Evolutionary conservation across 2,113 vertebrate species (phyloP).

Genomic region (Chaetodon auriga): DNA sequence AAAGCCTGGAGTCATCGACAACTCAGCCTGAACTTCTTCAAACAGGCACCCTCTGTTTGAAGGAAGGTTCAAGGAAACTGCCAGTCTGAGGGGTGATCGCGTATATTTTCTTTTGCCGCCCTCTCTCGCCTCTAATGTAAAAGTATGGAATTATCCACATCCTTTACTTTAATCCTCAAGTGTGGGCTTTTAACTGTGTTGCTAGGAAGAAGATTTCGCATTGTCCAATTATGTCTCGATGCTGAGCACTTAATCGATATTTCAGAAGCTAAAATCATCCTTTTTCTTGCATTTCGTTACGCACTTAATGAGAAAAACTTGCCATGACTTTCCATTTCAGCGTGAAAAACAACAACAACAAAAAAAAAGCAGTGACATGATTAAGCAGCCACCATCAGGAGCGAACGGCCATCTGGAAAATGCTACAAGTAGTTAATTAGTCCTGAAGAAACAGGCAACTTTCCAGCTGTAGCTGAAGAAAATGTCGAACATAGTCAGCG

Average conservation of each 20-base stretch:
- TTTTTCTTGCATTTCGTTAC: background rate
- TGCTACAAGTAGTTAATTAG: conserved; percentile 65
- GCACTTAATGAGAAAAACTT: background rate
- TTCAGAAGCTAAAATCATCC: background rate
- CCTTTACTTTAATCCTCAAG: background rate
- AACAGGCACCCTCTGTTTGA: too few species aligned
- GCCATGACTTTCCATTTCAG: background rate
- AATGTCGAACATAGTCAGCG: conserved; percentile 7
- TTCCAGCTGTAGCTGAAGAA: conserved; percentile 40
- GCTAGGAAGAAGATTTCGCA: background rate
- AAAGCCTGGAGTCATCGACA: background rate
- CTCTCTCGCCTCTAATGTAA: conserved; percentile 1
- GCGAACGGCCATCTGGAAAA: conserved; percentile 50
- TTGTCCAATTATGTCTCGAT: background rate
- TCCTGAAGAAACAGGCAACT: conserved; percentile 16
- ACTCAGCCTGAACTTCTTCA: background rate
- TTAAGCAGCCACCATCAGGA: conserved; percentile 15
- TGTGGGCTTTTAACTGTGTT: background rate
- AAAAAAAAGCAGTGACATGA: conserved; percentile 17
- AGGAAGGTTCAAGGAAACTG: conserved; percentile 1
- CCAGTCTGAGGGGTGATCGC: background rate
- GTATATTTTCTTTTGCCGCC: background rate
- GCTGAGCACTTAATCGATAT: background rate
- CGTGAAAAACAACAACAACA: conserved; percentile 7
- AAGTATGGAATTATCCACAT: conserved; percentile 1